Conservation (phyloP, 2,888 invertebrate species). For the Chesias legatella region DNA sequence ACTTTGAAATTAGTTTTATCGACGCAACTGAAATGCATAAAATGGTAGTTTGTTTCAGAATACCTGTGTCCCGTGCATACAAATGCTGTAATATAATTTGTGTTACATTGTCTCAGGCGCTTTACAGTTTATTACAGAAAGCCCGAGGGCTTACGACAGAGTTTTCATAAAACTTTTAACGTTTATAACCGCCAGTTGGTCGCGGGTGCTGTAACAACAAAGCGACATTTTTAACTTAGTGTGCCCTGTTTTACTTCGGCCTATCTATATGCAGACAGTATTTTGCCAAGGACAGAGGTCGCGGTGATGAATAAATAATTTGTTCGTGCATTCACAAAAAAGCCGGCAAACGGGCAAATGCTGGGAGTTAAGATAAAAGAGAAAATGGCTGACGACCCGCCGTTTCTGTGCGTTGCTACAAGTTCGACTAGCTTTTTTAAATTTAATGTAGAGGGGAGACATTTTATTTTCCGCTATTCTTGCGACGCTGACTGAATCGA, state of each 20-base stretch:
- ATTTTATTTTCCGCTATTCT: conserved; percentile 4
- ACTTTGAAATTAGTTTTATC: no score
- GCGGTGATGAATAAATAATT: conserved; percentile 29
- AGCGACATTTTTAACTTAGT: conserved; percentile 51
- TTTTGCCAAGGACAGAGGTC: conserved; percentile 27
- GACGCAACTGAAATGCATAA: not conserved
- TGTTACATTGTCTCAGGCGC: conserved; percentile 47
- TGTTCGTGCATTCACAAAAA: conserved; percentile 23
- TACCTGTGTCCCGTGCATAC: conserved; percentile 33
- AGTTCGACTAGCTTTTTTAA: conserved; percentile 14
- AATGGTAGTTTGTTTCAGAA: conserved; percentile 25
- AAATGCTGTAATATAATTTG: conserved; percentile 47
- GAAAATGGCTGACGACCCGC: conserved; percentile 14
- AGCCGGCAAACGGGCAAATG: conserved; percentile 18
- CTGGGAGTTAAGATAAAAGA: conserved; percentile 26
- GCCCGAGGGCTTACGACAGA: conserved; percentile 39
- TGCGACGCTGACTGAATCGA: not conserved
- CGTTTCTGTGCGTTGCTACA: conserved; percentile 11
- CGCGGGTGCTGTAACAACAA: conserved; percentile 47
- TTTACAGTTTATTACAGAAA: conserved; percentile 63
- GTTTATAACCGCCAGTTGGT: conserved; percentile 46
- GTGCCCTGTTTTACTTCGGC: conserved; percentile 37
- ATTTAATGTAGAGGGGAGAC: conserved; percentile 5
- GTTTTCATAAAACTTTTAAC: conserved; percentile 72
- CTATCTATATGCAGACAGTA: conserved; percentile 29